These are phyloP conservation scores for Halocynthia roretzi DNA, from an alignment of 23 tunicate genomes.

Conservation along the genomic window DNA sequence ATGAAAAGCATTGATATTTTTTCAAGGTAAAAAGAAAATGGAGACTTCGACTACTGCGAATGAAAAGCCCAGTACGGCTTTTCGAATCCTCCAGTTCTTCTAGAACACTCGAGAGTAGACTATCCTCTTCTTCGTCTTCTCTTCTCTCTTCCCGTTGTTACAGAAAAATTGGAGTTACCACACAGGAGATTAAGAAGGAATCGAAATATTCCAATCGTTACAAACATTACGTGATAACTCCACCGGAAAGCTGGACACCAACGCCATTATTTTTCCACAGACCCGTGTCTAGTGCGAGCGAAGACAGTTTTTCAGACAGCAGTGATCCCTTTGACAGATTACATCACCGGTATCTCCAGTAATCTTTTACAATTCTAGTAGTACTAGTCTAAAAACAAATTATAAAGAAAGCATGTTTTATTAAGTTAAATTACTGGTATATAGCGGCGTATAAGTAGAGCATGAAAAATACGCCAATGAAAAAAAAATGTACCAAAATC, in stretches of 20 bases:
- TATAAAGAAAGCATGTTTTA: neutral
- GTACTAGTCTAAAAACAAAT: neutral
- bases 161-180: too few species aligned
- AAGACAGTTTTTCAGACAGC: neutral
- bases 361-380: neutral
- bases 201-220: neutral
- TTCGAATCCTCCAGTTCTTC: neutral
- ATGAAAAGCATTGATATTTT: neutral
- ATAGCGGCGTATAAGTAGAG: neutral
- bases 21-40: slow-evolving; percentile 13
- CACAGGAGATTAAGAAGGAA: too few species aligned
- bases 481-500: too few species aligned
- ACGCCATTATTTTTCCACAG: neutral
- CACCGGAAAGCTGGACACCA: slow-evolving; percentile 3
- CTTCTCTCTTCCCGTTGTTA: neutral
- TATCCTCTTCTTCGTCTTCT: neutral
- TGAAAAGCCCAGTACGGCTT: slow-evolving; percentile 21
- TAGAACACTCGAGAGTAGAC: neutral
- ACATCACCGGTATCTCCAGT: slow-evolving; percentile 16
- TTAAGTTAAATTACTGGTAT: neutral
- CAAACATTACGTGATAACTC: slow-evolving; percentile 19
- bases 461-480: neutral
- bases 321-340: slow-evolving; percentile 25
- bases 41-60: slow-evolving; percentile 11
- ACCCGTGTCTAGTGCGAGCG: neutral